Evolutionary conservation across 2,797 vertebrate species (phyloP), one percentile per base, ranked within the genome.

Genomic region (Dermochelys coriacea): DNA sequence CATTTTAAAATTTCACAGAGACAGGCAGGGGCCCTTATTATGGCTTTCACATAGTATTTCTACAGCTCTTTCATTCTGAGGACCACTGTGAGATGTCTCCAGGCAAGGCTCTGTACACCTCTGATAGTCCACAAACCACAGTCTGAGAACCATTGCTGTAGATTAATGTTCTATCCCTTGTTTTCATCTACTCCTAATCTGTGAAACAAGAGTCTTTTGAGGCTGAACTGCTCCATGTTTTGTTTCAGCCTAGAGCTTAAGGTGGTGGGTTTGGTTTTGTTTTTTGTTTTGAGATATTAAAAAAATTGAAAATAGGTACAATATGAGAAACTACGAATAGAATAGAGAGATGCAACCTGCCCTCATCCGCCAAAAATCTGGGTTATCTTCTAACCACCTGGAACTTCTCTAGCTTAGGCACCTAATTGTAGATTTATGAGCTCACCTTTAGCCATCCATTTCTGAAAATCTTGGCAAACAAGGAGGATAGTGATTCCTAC

Each of bases 271-370:
- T 19, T 51, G 6, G 49, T 34, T 86, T 82, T 45, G n/a, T 0
- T 64, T 25, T 8, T 15, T 77, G 27, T 75, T 85, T 79, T 81
- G 68, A 74, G 37, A 6, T 89, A 82, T 74, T 93, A 80, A 54
- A 91, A 91, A 95, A 41, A 74, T 89, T 54, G 51, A 93, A 71
- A 94, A 89, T 86, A 94, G 81, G 85, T 82, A 74, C 21, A 88
- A 89, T 88, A 89, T 89, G 91, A 89, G 1, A 95, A 55, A 27
- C 55, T 29, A 90, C 74, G 71, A 88, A 81, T 41, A 89, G 84
- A 89, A 91, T 54, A 91, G 83, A 85, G 25, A 85, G 25, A 71
- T 87, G 59, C 81, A 89, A 31, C 37, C 21, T 14, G 68, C 21
- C 68, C 68, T 74, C 68, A 37, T 45, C 5, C 6, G n/a, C 11